Evolutionary conservation across 92 coral and sea anemone species (phyloP).

Genomic region (Pocillopora grandis): DNA sequence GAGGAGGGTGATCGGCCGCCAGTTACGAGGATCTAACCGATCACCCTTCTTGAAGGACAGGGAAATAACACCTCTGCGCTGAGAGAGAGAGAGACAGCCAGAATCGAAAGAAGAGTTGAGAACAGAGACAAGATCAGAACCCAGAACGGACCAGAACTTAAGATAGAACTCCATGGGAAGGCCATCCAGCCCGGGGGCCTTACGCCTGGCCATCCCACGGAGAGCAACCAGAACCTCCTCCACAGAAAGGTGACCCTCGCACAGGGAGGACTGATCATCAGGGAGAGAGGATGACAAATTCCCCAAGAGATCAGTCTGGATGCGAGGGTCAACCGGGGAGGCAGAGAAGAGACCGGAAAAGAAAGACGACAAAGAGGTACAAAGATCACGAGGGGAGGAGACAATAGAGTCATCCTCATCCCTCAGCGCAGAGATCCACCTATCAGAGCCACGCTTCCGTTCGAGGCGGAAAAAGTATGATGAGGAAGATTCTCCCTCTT

Average conservation of each 20-base stretch:
- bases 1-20: background rate
- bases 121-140: background rate
- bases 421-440: background rate
- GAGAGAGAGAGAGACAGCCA: slow-evolving; percentile 4
- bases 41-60: background rate
- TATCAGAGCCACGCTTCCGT: background rate
- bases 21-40: background rate
- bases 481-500: slow-evolving; percentile 45
- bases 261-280: background rate
- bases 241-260: slow-evolving; percentile 17
- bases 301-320: background rate
- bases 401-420: background rate
- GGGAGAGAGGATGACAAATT: background rate
- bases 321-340: background rate
- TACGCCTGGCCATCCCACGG: background rate
- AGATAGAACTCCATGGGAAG: slow-evolving; percentile 21
- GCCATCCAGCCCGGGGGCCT: slow-evolving; percentile 9
- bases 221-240: slow-evolving; percentile 1
- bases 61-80: background rate
- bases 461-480: slow-evolving; percentile 10
- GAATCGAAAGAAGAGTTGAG: background rate
- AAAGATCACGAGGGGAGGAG: background rate
- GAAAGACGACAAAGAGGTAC: background rate
- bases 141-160: background rate
- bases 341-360: background rate